phyloP scores from a whole-genome alignment of 53 echinoderm and acorn worm genomes.

The Astropecten irregularis region DNA sequence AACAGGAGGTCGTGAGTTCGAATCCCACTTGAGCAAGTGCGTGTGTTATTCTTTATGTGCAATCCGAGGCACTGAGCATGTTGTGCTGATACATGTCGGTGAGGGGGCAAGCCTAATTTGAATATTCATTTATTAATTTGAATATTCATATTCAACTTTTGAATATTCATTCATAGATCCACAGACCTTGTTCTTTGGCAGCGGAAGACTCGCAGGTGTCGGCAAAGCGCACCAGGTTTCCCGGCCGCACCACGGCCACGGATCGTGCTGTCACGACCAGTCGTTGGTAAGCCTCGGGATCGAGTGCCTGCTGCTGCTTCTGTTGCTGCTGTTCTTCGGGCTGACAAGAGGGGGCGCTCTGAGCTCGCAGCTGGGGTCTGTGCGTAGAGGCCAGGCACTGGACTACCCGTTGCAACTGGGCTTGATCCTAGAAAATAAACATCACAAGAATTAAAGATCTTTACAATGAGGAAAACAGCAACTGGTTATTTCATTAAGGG shows the following conservation, averaged over 20 bases:
- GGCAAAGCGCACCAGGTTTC: constrained; percentile 91
- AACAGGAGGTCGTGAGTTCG: too few species aligned
- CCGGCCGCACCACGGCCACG: constrained; percentile 87
- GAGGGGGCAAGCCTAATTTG: too few species aligned
- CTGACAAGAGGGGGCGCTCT: constrained; percentile 15
- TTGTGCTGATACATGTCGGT: too few species aligned
- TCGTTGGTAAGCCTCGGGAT: constrained; percentile 91
- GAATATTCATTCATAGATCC: too few species aligned
- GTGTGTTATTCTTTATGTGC: too few species aligned
- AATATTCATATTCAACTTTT: too few species aligned
- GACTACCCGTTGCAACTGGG: constrained; percentile 83
- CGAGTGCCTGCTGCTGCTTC: constrained; percentile 51
- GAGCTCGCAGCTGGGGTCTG: constrained; percentile 8
- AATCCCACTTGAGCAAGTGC: too few species aligned
- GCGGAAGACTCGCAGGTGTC: constrained; percentile 46
- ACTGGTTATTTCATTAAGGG: too few species aligned
- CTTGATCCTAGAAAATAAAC: constrained; percentile 73
- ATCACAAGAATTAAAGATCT: neutral
- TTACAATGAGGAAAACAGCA: too few species aligned
- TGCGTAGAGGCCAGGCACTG: constrained; percentile 71
- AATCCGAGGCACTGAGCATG: too few species aligned
- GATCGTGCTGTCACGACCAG: constrained; percentile 96
- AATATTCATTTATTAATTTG: too few species aligned
- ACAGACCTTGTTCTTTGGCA: neutral
- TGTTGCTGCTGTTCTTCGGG: neutral